Base-by-base conservation (phyloP, 53 echinoderm and acorn worm species). In the Patiria pectinifera region DNA sequence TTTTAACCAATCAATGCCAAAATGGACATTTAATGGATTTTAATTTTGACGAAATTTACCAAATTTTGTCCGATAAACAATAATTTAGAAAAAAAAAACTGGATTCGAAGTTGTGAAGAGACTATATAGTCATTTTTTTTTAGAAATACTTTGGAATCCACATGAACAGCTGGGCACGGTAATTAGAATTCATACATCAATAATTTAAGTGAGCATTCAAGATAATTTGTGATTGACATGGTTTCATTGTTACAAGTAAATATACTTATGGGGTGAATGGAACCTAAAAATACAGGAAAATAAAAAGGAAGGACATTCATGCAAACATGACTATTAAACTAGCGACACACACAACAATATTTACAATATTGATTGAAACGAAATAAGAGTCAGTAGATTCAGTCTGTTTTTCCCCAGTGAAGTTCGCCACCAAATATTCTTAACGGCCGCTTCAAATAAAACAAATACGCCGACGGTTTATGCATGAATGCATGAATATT, bases 401-500 rank as follows among this genome's bases (percentile, higher is more conserved):
- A 5, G 53, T 23, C 16, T 71, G 23, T 23, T 71, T 71, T 71
- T 23, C 71, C 21, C 23, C 23, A n/a, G 71, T n/a, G 21, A 71
- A 71, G 16, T 79, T 9, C 11, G 45, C 12, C 79, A 46, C 16
- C 79, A 79, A 48, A 48, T 79, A 60, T 58, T 82, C 24, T 59
- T 19, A 63, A 85, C 19, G 16, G 85, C 12, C 35, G 45, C 60
- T 85, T 43, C 24, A 85, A 13, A 85, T 66, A 69, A 69, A 85
- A 69, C 69, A 82, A 82, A 82, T 82, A 85, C 6, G 11, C 6
- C 62, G 35, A 46, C 69, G 66, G 45, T 85, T 85, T 14, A 45
- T 85, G 66, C 85, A 66, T 69, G 83, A 59, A 82, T 59, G 83
- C 83, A 82, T 82, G 83, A 59, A 60, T 60, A 82, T 60, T 59